A percentile compares a stretch with the other conserved stretches of the same genome.
Conservation (phyloP, 2,888 invertebrate genomes). For the Hesperia comma region DNA sequence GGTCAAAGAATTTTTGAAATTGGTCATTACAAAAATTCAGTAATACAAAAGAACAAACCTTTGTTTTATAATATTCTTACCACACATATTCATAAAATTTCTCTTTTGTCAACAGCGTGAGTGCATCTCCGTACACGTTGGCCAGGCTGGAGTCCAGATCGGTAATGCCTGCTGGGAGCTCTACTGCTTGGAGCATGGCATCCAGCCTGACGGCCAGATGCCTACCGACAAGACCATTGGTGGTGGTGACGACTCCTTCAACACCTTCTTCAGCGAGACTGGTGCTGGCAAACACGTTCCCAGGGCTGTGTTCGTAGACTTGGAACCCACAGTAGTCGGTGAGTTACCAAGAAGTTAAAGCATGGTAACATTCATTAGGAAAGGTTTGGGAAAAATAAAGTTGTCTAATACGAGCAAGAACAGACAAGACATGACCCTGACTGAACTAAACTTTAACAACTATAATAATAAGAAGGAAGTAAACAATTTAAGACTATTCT, state of each 20-base stretch:
- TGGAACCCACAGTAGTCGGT: constrained; percentile 97
- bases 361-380: too few relatives aligned
- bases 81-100: background rate
- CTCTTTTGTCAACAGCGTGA: constrained; percentile 79
- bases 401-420: too few relatives aligned
- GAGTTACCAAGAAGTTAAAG: constrained; percentile 44
- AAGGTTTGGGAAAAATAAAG: too few relatives aligned
- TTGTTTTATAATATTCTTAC: too few relatives aligned
- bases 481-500: too few relatives aligned
- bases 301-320: constrained; percentile 96
- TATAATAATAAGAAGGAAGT: too few relatives aligned
- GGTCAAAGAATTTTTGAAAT: too few relatives aligned
- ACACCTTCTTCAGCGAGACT: constrained; percentile 97
- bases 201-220: constrained; percentile 97
- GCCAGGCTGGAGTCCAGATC: constrained; percentile 91
- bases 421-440: too few relatives aligned
- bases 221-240: constrained; percentile 96
- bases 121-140: constrained; percentile 86
- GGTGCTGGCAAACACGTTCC: constrained; percentile 98
- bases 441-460: too few relatives aligned
- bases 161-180: constrained; percentile 96
- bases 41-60: too few relatives aligned
- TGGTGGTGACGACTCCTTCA: constrained; percentile 96
- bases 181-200: constrained; percentile 94
- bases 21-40: too few relatives aligned